Evolutionary conservation across 2,888 invertebrate species (phyloP).

Genomic region (Leptopilina drosophilae): DNA sequence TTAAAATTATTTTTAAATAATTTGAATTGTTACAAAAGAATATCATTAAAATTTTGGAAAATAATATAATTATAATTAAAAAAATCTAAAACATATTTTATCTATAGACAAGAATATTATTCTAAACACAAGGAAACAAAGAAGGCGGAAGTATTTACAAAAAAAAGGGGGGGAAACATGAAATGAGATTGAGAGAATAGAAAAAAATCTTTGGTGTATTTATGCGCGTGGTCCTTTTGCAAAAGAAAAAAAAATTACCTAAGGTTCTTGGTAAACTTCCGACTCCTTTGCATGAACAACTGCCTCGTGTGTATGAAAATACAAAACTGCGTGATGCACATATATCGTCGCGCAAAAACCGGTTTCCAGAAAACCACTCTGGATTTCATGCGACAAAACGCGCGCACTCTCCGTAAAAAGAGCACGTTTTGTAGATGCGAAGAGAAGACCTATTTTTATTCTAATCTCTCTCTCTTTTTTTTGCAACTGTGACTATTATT

Average conservation of each 20-base stretch:
- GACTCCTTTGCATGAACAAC: slow-evolving; percentile 34
- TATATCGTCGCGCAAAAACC: slow-evolving; percentile 27
- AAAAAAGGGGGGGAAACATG: neutral
- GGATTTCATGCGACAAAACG: slow-evolving; percentile 37
- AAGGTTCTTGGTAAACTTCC: slow-evolving; percentile 31
- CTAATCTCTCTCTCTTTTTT: neutral
- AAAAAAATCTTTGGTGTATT: slow-evolving; percentile 10
- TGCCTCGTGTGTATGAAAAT: neutral
- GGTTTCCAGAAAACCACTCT: slow-evolving; percentile 27
- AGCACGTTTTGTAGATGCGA: slow-evolving; percentile 18
- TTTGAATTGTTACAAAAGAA: too few relatives aligned
- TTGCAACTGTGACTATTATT: neutral
- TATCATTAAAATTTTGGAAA: too few relatives aligned
- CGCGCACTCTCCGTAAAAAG: slow-evolving; percentile 27
- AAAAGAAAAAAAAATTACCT: neutral
- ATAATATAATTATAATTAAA: too few relatives aligned
- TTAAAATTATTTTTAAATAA: too few relatives aligned
- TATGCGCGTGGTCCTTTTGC: neutral
- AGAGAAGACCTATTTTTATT: slow-evolving; percentile 7
- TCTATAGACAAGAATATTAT: neutral
- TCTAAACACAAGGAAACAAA: neutral
- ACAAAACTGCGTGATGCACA: neutral
- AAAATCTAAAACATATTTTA: neutral
- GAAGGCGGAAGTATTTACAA: slow-evolving; percentile 19
- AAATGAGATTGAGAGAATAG: neutral